Conservation (phyloP, 2,113 vertebrate species). For the Rhipidura dahli region DNA sequence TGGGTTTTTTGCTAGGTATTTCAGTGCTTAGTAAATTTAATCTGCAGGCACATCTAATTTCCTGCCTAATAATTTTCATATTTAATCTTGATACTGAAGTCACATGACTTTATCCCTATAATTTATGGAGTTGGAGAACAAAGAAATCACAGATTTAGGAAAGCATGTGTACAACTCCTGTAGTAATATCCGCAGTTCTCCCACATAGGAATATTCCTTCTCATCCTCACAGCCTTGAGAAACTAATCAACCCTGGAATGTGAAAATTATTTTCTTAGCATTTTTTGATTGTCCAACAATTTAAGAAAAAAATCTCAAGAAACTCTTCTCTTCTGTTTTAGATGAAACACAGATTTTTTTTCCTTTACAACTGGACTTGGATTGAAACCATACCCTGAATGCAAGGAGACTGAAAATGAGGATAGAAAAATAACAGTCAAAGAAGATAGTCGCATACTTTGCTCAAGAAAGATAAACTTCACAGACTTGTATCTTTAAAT, state of each 20-base stretch:
- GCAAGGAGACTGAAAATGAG: neutral
- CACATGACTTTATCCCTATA: neutral
- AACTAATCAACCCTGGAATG: rapidly evolving
- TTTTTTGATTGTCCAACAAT: neutral
- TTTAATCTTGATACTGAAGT: neutral
- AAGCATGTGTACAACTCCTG: neutral
- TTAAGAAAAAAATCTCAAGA: neutral
- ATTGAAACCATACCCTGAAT: neutral
- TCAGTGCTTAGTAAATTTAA: neutral
- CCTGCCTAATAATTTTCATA: neutral
- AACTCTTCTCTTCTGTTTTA: neutral
- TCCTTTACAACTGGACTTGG: neutral
- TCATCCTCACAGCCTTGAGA: neutral
- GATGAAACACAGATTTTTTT: neutral
- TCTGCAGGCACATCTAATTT: neutral
- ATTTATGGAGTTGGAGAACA: neutral
- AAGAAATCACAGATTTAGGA: neutral
- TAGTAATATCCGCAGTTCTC: neutral
- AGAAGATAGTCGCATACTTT: neutral
- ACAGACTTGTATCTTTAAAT: neutral
- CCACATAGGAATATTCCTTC: neutral
- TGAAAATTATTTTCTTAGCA: neutral
- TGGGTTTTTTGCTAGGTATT: neutral
- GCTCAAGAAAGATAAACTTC: neutral
- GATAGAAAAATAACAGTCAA: neutral